These are phyloP conservation scores for Tholera decimalis DNA, from an alignment of 2,888 invertebrate genomes.

Conservation along the genomic window DNA sequence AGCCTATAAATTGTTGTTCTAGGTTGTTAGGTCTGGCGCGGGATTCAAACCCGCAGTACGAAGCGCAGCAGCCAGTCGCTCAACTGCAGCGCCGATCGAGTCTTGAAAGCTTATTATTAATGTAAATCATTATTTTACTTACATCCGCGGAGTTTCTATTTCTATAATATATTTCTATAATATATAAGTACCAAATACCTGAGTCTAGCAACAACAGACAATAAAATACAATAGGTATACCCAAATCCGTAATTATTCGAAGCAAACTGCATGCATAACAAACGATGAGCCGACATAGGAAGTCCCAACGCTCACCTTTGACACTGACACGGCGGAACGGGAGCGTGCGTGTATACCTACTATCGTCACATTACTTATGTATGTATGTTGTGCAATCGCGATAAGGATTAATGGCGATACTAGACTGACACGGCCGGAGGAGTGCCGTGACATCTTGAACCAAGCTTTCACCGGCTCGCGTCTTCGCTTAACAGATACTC, in stretches of 20 bases:
- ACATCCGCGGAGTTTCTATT: too few species aligned
- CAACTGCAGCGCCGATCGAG: too few species aligned
- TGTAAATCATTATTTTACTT: too few species aligned
- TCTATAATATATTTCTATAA: too few species aligned
- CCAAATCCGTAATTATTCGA: constrained; percentile 14
- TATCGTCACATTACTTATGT: constrained; percentile 59
- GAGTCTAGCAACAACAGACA: too few species aligned
- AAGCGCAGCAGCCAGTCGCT: too few species aligned
- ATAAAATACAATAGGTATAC: neutral
- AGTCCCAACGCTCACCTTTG: constrained; percentile 59
- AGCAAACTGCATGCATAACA: constrained; percentile 34
- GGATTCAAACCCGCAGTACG: too few species aligned
- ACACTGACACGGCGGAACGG: constrained; percentile 60
- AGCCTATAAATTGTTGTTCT: too few species aligned
- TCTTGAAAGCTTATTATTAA: too few species aligned
- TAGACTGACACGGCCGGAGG: constrained; percentile 65
- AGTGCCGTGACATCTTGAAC: constrained; percentile 86
- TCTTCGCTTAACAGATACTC: constrained; percentile 61
- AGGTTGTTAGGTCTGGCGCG: too few species aligned
- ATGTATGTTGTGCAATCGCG: constrained; percentile 66
- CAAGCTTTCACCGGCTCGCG: constrained; percentile 82
- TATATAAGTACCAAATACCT: too few species aligned
- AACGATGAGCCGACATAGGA: constrained; percentile 42
- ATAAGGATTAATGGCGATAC: constrained; percentile 78
- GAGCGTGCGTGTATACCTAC: constrained; percentile 53